Percentiles rank a stretch among this genome's conserved stretches.
Evolutionary conservation across 2,797 vertebrate species (phyloP).

Genomic region (Mallotus villosus): DNA sequence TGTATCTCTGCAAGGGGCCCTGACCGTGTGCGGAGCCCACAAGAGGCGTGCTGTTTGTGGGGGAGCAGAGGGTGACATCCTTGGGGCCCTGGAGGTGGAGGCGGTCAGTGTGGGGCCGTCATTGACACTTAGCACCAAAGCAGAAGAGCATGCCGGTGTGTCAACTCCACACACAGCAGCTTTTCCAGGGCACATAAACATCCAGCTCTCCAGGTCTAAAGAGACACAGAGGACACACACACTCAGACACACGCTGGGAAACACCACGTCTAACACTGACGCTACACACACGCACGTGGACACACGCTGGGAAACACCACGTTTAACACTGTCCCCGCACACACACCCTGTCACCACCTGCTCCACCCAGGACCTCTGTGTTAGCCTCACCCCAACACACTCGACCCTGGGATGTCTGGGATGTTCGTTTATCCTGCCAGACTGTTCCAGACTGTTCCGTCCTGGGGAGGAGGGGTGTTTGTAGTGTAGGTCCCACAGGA

Average conservation of each 20-base stretch:
- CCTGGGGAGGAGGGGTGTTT: too few relatives aligned
- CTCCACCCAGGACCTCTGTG: neutral
- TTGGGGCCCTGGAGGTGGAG: conserved; percentile 40
- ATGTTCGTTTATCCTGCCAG: neutral
- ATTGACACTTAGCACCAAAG: conserved; percentile 39
- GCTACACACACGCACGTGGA: neutral
- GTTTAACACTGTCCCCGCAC: conserved; percentile 28
- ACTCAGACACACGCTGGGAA: neutral
- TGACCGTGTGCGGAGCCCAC: conserved; percentile 19
- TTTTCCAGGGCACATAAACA: conserved; percentile 26
- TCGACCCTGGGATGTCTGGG: neutral
- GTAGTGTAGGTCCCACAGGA: neutral
- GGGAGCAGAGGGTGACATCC: conserved; percentile 37
- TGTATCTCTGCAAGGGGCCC: neutral
- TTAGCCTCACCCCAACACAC: conserved; percentile 13
- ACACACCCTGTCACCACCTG: conserved; percentile 6
- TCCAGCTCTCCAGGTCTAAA: conserved; percentile 10
- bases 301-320: conserved; percentile 2
- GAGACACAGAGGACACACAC: conserved; percentile 21
- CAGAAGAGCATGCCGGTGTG: conserved; percentile 51
- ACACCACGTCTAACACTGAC: neutral
- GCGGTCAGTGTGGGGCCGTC: conserved; percentile 39
- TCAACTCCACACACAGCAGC: conserved; percentile 39
- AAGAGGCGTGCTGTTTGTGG: conserved; percentile 39
- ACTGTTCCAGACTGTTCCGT: neutral